Evolutionary conservation across 2,888 invertebrate species (phyloP).

Genomic region (Ennomos fuscantarius): DNA sequence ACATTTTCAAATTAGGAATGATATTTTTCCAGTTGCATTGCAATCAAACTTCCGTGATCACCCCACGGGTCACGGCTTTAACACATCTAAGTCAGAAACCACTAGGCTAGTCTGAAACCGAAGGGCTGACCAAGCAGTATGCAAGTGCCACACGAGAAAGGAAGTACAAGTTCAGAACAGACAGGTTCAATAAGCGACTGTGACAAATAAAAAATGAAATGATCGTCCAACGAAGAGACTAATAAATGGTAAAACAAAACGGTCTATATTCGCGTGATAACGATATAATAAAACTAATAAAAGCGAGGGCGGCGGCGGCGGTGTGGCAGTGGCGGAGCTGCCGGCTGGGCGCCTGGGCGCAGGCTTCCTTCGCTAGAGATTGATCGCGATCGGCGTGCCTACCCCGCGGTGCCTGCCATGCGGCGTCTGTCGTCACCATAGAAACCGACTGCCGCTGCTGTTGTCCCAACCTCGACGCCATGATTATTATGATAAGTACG

Average conservation of each 20-base stretch:
- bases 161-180: too few species aligned
- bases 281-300: constrained; percentile 12
- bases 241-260: neutral
- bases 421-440: constrained; percentile 72
- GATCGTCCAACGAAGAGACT: neutral
- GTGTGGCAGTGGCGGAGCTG: constrained; percentile 19
- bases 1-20: too few species aligned
- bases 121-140: too few species aligned
- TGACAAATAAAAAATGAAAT: too few species aligned
- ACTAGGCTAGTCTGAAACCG: too few species aligned
- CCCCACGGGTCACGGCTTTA: too few species aligned
- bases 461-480: constrained; percentile 56
- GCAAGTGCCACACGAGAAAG: too few species aligned
- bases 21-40: too few species aligned
- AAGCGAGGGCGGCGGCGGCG: constrained; percentile 28
- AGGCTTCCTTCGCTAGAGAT: constrained; percentile 68
- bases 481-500: constrained; percentile 33
- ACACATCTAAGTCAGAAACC: too few species aligned
- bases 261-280: constrained; percentile 17
- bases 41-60: too few species aligned
- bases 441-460: constrained; percentile 72
- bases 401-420: constrained; percentile 41
- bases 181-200: too few species aligned
- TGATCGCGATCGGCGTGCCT: constrained; percentile 61
- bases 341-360: constrained; percentile 43